phyloP scores from a whole-genome alignment of 2,888 invertebrate species.

The Pyralis farinalis region DNA sequence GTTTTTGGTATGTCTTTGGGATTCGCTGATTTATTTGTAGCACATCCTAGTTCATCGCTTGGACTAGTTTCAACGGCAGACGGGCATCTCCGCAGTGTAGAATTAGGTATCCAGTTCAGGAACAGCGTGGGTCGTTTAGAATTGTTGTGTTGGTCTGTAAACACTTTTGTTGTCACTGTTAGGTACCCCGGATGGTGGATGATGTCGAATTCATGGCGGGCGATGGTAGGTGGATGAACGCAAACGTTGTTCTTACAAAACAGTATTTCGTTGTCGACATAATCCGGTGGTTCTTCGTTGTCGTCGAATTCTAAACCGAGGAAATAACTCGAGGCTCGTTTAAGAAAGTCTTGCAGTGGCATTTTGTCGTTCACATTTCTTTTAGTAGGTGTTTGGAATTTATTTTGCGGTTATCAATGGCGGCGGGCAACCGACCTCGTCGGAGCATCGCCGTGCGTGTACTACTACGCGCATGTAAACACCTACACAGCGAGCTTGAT shows the following conservation, averaged over 20 bases:
- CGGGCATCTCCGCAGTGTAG: constrained; percentile 92
- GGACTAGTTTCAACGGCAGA: constrained; percentile 84
- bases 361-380: constrained; percentile 69
- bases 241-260: constrained; percentile 98
- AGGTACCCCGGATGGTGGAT: constrained; percentile 96
- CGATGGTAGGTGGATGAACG: constrained; percentile 94
- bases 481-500: constrained; percentile 72
- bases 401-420: constrained; percentile 42
- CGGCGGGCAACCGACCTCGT: constrained; percentile 62
- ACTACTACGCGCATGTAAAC: constrained; percentile 77
- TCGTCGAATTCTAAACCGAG: constrained; percentile 85
- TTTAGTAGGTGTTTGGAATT: constrained; percentile 33
- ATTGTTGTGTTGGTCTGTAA: constrained; percentile 88
- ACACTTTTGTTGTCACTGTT: constrained; percentile 92
- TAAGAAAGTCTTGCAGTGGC: constrained; percentile 89
- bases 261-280: constrained; percentile 91
- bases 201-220: constrained; percentile 90
- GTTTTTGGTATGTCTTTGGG: constrained; percentile 45
- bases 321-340: constrained; percentile 90
- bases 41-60: constrained; percentile 58
- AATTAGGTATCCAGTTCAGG: constrained; percentile 97
- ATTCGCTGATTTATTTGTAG: constrained; percentile 45
- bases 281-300: constrained; percentile 81
- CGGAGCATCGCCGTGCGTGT: constrained; percentile 51
- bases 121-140: constrained; percentile 90